Conservation (phyloP, 2,113 vertebrate genomes). For the Pelodiscus sinensis region DNA sequence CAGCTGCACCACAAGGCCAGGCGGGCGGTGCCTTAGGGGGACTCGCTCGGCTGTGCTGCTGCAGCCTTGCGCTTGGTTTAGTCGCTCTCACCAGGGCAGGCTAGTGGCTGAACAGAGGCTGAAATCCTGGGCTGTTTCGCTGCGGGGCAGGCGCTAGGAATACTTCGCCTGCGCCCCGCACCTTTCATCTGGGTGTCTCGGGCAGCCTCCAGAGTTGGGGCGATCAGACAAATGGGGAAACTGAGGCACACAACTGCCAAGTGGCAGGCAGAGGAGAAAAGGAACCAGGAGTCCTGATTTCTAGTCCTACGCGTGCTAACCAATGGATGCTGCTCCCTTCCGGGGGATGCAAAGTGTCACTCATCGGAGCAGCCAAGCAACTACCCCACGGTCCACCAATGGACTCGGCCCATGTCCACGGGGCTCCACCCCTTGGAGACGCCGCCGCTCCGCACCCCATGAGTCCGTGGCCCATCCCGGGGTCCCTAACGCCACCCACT, state of each 20-base stretch:
- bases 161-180: accelerated
- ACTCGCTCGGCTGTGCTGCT: no score
- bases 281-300: not conserved
- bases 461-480: not conserved
- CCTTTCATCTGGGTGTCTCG: not conserved
- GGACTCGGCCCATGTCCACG: not conserved
- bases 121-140: not conserved
- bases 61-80: no score
- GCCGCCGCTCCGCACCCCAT: not conserved
- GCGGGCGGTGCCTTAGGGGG: not conserved
- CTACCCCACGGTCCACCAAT: not conserved
- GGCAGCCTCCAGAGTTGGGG: not conserved
- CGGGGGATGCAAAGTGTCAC: not conserved
- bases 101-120: not conserved
- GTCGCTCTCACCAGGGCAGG: not conserved
- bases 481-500: not conserved
- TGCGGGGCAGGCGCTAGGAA: not conserved
- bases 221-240: not conserved
- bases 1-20: not conserved
- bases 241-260: not conserved
- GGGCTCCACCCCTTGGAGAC: not conserved
- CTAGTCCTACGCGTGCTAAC: not conserved
- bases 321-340: not conserved
- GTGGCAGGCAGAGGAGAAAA: not conserved
- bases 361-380: not conserved